Conservation (phyloP, 2,888 invertebrate genomes). For the Latheticus oryzae region DNA sequence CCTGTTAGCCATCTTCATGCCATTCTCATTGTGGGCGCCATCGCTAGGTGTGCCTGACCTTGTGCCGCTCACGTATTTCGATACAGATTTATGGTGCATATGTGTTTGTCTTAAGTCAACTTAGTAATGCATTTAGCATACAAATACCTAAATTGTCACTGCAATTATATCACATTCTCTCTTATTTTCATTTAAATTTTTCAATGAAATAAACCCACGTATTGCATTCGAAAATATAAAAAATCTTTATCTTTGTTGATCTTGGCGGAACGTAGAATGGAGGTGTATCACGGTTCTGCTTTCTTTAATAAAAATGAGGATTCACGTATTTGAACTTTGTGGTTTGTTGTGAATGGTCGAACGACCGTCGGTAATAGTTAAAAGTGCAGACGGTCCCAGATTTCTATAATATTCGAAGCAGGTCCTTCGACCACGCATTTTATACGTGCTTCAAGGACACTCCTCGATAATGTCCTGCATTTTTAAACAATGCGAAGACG, state of each 20-base stretch:
- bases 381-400: slow-evolving; percentile 45
- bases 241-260: slow-evolving; percentile 5
- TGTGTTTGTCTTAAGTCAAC: slow-evolving; percentile 44
- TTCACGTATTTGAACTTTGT: slow-evolving; percentile 47
- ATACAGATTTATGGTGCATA: slow-evolving; percentile 53
- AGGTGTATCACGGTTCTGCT: slow-evolving; percentile 12
- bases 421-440: slow-evolving; percentile 53
- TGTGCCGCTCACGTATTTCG: slow-evolving; percentile 56
- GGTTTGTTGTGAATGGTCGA: slow-evolving; percentile 30
- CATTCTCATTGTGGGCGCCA: slow-evolving; percentile 53
- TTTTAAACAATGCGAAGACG: slow-evolving; percentile 31
- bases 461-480: slow-evolving; percentile 45
- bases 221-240: too few species aligned
- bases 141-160: slow-evolving; percentile 38
- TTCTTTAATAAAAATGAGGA: slow-evolving; percentile 31
- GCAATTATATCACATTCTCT: slow-evolving; percentile 1
- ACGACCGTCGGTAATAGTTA: slow-evolving; percentile 45
- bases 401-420: slow-evolving; percentile 50
- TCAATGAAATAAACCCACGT: background rate
- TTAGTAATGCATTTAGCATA: slow-evolving; percentile 48
- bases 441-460: slow-evolving; percentile 54
- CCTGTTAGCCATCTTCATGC: too few species aligned
- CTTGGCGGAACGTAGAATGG: background rate
- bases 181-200: background rate
- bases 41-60: slow-evolving; percentile 59